Evolutionary conservation across 1,140 invertebrate species (phyloP).

Genomic region (Metaphire vulgaris): DNA sequence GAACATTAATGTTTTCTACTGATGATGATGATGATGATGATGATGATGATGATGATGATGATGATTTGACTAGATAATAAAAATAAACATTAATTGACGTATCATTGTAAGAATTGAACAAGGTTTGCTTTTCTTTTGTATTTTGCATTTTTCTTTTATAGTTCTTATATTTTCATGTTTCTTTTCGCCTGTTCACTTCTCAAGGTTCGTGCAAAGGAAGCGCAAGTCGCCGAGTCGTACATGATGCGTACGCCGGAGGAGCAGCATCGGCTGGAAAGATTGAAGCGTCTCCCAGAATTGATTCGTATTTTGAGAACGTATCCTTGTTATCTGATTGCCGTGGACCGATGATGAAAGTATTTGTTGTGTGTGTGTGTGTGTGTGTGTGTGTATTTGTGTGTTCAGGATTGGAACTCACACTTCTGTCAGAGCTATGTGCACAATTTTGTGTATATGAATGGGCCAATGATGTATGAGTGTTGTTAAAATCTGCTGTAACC

Average conservation of each 20-base stretch:
- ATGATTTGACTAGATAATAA: neutral
- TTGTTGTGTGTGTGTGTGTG: too few species aligned
- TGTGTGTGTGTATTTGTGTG: too few species aligned
- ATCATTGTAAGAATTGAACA: neutral
- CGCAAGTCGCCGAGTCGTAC: neutral
- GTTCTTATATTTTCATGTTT: neutral
- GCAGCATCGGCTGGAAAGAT: neutral
- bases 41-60: neutral
- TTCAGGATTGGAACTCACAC: too few species aligned
- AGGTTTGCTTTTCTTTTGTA: neutral
- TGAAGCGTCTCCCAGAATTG: neutral
- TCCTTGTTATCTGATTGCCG: too few species aligned
- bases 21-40: neutral
- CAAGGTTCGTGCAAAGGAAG: neutral
- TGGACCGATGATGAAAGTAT: too few species aligned
- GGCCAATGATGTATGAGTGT: too few species aligned
- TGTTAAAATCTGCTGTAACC: too few species aligned
- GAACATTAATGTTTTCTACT: too few species aligned
- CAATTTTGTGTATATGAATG: too few species aligned
- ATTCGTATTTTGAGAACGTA: neutral
- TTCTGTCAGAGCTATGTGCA: too few species aligned
- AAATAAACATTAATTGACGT: neutral
- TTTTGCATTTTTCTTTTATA: neutral
- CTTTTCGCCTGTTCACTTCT: neutral
- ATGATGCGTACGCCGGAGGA: neutral